Evolutionary conservation across 2,113 vertebrate genomes (phyloP).

Genomic region (Brienomyrus longianalis): DNA sequence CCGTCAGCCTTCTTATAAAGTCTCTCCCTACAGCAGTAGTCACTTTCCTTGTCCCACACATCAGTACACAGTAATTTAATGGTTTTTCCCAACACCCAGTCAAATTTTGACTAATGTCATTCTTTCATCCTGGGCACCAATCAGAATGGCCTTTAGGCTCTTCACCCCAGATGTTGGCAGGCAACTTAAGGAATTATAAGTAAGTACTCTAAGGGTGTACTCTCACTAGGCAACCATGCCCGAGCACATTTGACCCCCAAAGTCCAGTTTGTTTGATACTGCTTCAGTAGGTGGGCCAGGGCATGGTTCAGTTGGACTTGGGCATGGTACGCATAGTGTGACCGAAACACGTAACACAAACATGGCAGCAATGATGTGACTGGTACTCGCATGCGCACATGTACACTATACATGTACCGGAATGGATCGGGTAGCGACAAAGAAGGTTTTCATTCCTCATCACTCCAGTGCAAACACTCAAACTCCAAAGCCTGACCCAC

Average conservation of each 20-base stretch:
- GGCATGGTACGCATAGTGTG: not conserved
- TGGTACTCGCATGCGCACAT: not conserved
- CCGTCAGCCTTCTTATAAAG: not conserved
- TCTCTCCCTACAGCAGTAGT: not conserved
- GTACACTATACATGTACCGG: not conserved
- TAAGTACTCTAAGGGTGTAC: too few relatives aligned
- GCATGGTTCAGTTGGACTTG: not conserved
- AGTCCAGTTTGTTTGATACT: not conserved
- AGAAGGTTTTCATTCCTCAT: not conserved
- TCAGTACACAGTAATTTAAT: not conserved
- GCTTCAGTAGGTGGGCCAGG: not conserved
- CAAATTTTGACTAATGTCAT: not conserved
- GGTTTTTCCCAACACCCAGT: not conserved
- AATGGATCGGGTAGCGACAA: not conserved
- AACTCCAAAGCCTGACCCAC: not conserved
- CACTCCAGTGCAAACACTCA: not conserved
- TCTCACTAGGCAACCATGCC: not conserved
- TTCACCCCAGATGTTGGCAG: not conserved
- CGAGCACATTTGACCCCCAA: not conserved
- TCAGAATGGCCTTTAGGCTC: not conserved
- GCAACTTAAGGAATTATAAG: not conserved
- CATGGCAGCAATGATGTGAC: not conserved
- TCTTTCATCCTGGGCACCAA: not conserved
- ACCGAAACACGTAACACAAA: not conserved
- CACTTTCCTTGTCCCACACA: not conserved